A percentile compares a stretch with the other conserved stretches of the same genome.
phyloP scores from a whole-genome alignment of 1,140 invertebrate genomes.

The Dreissena rostriformis region DNA sequence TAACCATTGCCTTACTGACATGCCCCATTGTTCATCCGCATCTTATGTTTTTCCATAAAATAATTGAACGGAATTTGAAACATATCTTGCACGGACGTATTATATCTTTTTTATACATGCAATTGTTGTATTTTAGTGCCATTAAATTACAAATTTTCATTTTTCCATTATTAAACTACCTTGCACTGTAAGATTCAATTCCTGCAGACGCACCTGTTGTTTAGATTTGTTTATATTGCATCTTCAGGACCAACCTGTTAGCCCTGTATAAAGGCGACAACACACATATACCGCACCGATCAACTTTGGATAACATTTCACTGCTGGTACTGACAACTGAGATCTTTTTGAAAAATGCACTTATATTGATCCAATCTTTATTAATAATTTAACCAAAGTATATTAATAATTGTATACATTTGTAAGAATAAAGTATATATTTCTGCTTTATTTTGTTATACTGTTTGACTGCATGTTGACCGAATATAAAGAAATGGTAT shows the following conservation, averaged over 20 bases:
- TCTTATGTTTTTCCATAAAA: not conserved
- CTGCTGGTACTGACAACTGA: slow-evolving; percentile 29
- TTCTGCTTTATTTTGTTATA: too few relatives aligned
- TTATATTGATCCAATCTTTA: too few relatives aligned
- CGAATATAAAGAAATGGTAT: too few relatives aligned
- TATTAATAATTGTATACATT: too few relatives aligned
- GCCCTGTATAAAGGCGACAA: slow-evolving; percentile 49
- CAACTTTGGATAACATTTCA: slow-evolving; percentile 15
- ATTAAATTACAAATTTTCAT: not conserved
- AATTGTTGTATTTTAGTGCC: not conserved
- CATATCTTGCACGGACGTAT: too few relatives aligned
- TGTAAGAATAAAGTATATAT: too few relatives aligned
- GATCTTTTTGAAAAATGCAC: too few relatives aligned
- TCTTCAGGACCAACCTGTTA: slow-evolving; percentile 49
- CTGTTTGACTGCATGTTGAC: too few relatives aligned
- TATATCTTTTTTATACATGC: not conserved
- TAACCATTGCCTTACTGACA: too few relatives aligned
- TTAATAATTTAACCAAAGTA: too few relatives aligned
- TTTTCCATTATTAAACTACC: not conserved
- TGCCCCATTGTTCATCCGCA: too few relatives aligned
- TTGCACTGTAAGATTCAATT: not conserved
- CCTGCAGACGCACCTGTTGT: not conserved
- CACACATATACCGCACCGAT: slow-evolving; percentile 37
- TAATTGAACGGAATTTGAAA: not conserved
- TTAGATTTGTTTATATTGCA: not conserved